Evolutionary conservation across 2,113 vertebrate species (phyloP), one percentile per base, ranked within the genome.

Genomic region (Microtus ochrogaster): DNA sequence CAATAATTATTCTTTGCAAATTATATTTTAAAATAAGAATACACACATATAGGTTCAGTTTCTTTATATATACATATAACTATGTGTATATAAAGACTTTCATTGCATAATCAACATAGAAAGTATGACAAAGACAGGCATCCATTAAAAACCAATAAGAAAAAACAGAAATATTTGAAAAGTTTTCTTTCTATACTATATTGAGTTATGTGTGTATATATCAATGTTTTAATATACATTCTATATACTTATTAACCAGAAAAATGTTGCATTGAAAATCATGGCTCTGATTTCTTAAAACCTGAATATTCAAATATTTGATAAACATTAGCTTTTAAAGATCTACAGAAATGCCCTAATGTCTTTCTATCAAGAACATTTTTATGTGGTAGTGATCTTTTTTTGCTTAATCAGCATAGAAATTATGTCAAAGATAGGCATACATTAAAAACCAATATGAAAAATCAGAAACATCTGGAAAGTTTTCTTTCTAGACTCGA

Each of bases 21-120:
- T 70, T 94, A n/a, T 65, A 3, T 79, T 90, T 72, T n/a, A 92
- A 84, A 77, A 81, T 49, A 79, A 88, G 6, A 49, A 95, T 7
- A 24, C 8, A 70, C 10, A 68, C 36, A 63, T 30, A 83, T 30
- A 63, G 39, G 3, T 63, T n/a, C 12, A 49, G 5, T 61, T n/a
- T 83, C 26, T 83, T 47, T 76, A 44, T 30, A 33, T 30, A 78
- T 17, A 36, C 21, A 4, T 39, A 13, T 11, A 65, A 21, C 28
- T 41, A 49, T 49, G 13, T 68, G 33, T 68, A 68, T 36, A 70
- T 36, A 70, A 36, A 70, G 14, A 66, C 52, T 90, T 86, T 92
- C 73, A 26, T 65, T 90, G 5, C 22, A 74, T 95, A 81, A 86
- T 47, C 13, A 47, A 21, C 58, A 74, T 28, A 58, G 52, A 55